Evolutionary conservation across 2,888 invertebrate genomes (phyloP), one percentile per base, ranked within the genome.

Genomic region (Harpalus rufipes): DNA sequence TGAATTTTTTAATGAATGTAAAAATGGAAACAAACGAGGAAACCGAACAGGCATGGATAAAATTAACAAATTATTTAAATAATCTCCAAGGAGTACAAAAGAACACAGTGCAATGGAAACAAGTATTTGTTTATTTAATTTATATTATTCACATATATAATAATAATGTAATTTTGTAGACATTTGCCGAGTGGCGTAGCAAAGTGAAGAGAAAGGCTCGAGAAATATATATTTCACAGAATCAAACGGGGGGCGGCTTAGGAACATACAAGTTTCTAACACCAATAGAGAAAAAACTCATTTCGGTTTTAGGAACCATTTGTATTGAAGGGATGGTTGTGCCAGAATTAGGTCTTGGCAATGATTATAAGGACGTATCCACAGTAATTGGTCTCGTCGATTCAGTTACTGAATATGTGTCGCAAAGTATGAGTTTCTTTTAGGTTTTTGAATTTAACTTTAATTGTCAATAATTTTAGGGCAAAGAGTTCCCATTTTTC

Each of bases 1-100:
- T 51, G 51, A 51, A 51, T 51, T 51, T 51, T 51, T 51, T 51
- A 51, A 51, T 51, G n/a, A 51, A 51, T 51, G n/a, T 51, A 51
- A 51, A 51, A 51, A 12, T n/a, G n/a, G n/a, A 51, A 51, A 51
- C 51, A 51, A n/a, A 8, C n/a, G 51, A n/a, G 51, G 51, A 51
- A 51, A 51, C 51, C 51, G 51, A 51, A 51, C 51, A 51, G 25
- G 25, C 25, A 25, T 25, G 25, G 25, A 25, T 25, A 25, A 25
- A 25, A 25, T 25, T 25, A 25, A 25, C 25, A 25, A 25, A 51
- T n/a, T 8, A 51, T 51, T 51, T 51, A n/a, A 51, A 51, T 51
- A 51, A 51, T 51, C 51, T 51, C 51, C 8, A 51, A 51, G 51
- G 51, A 8, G 51, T 51, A 51, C n/a, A 12, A 12, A 51, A 5